Conservation (phyloP, 2,113 vertebrate species). For the Spermophilus dauricus region DNA sequence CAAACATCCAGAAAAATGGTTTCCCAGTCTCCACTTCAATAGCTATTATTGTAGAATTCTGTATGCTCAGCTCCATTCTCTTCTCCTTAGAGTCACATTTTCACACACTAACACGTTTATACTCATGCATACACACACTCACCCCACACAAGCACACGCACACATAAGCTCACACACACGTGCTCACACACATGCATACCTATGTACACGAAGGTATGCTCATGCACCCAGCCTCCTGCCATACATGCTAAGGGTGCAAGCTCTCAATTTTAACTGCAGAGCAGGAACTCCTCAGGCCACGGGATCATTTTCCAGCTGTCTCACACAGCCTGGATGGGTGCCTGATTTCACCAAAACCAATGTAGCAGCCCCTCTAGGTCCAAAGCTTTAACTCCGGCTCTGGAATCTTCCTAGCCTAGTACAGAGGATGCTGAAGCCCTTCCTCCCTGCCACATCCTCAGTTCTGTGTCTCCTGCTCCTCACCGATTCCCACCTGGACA, state of each 20-base stretch:
- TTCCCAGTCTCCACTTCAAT: background rate
- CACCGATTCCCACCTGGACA: accelerated
- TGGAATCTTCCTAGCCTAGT: accelerated
- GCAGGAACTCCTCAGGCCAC: background rate
- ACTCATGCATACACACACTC: no score
- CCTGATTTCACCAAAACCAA: background rate
- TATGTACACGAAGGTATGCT: accelerated
- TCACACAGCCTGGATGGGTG: accelerated
- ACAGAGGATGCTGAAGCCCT: accelerated
- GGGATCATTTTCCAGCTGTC: background rate
- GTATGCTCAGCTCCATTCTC: background rate
- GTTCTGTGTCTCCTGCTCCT: accelerated
- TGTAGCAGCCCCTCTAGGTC: background rate
- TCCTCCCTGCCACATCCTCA: background rate
- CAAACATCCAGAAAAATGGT: background rate
- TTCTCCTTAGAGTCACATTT: background rate
- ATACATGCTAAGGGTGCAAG: accelerated
- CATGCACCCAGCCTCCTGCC: background rate
- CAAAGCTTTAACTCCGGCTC: accelerated
- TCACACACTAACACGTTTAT: background rate
- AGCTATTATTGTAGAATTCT: background rate
- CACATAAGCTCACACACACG: background rate
- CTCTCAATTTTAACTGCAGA: background rate
- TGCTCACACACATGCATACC: background rate
- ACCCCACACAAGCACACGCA: background rate